A percentile compares a stretch with the other conserved stretches of the same genome.
These are phyloP conservation scores for Synanceia verrucosa DNA, from an alignment of 2,797 vertebrate species.

Conservation along the genomic window DNA sequence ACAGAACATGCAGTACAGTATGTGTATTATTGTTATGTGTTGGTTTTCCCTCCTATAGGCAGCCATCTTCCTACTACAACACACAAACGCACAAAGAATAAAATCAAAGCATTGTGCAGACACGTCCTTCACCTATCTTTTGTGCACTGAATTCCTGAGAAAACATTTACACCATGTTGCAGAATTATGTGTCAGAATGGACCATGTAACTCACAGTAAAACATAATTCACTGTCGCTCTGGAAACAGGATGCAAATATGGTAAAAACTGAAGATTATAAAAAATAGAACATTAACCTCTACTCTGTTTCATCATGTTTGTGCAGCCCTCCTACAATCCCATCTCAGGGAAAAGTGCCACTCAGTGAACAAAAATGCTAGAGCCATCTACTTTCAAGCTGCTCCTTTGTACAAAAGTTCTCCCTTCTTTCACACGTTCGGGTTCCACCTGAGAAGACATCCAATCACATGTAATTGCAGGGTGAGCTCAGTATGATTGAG, in stretches of 20 bases:
- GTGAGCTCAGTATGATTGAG: background rate
- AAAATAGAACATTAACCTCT: no score
- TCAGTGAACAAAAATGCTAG: background rate
- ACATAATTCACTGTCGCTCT: background rate
- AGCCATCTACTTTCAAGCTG: background rate
- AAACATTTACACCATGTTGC: background rate
- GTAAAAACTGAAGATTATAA: background rate
- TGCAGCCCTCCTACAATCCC: background rate
- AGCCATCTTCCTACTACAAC: no score
- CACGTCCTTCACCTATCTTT: background rate
- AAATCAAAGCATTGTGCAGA: background rate
- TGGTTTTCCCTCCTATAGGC: background rate
- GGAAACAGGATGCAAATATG: background rate
- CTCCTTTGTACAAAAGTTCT: conserved; percentile 15
- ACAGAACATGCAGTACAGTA: background rate
- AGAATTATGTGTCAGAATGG: background rate
- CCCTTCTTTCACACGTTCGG: background rate
- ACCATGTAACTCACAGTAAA: background rate
- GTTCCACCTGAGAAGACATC: conserved; percentile 8
- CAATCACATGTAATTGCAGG: background rate
- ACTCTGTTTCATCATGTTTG: background rate
- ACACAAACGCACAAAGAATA: background rate
- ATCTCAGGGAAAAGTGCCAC: background rate
- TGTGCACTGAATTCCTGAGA: no score
- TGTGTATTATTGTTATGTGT: background rate